Evolutionary conservation across 2,113 vertebrate genomes (phyloP).

Genomic region (Pterocles burchelli): DNA sequence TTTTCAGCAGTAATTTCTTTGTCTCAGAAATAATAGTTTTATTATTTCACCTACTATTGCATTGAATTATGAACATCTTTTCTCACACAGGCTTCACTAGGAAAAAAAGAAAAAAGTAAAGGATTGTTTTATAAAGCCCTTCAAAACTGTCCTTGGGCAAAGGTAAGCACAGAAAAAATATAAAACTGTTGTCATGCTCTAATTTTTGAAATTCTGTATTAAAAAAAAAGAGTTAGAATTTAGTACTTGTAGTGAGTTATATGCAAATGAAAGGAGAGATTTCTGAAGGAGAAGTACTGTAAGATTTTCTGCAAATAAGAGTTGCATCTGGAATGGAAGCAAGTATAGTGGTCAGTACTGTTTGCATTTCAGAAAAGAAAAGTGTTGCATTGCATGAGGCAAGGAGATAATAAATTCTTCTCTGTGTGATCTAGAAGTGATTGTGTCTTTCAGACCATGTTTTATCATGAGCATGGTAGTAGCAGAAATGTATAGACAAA

Average conservation of each 20-base stretch:
- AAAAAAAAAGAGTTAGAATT: background rate
- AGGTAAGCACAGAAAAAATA: slow-evolving; percentile 78
- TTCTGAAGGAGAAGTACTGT: background rate
- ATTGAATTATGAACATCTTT: background rate
- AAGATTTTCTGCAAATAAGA: background rate
- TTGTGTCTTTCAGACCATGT: background rate
- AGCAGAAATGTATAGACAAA: background rate
- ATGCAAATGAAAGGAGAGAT: background rate
- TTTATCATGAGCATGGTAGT: background rate
- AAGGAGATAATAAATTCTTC: background rate
- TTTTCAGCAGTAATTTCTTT: background rate
- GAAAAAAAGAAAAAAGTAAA: slow-evolving; percentile 85
- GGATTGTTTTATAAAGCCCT: slow-evolving; percentile 94
- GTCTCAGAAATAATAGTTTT: background rate
- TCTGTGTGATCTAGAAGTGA: background rate
- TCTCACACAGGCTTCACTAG: slow-evolving; percentile 81
- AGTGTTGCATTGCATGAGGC: background rate
- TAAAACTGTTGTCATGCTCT: background rate
- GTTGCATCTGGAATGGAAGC: background rate
- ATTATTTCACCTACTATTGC: background rate
- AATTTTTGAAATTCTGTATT: background rate
- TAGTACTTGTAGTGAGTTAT: background rate
- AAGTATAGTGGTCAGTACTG: background rate
- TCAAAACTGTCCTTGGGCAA: slow-evolving; percentile 93
- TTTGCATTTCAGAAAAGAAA: background rate